Percentiles rank a stretch among this genome's conserved stretches.
These are phyloP conservation scores for Leptocoma aspasia DNA, from an alignment of 2,113 vertebrate genomes.

Conservation along the genomic window DNA sequence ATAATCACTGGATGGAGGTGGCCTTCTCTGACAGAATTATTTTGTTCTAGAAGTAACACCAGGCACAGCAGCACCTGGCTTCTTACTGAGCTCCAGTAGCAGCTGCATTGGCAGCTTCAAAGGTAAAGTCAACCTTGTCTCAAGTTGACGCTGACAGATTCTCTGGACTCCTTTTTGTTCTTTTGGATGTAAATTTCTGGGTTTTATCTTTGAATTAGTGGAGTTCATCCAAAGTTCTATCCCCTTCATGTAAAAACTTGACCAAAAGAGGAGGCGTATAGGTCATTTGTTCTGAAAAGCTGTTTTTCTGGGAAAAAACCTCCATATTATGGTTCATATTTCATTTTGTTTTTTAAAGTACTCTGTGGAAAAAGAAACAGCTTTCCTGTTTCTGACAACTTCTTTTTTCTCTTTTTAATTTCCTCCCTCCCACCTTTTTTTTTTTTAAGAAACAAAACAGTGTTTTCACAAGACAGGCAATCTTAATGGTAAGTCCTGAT, in stretches of 20 bases:
- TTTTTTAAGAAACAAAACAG: neutral
- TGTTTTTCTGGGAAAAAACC: neutral
- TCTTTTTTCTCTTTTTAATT: neutral
- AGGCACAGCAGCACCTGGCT: neutral
- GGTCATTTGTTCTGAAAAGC: neutral
- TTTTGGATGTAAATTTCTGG: conserved; percentile 6
- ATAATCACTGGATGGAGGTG: neutral
- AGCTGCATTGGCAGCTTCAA: conserved; percentile 30
- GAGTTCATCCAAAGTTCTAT: neutral
- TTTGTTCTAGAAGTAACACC: neutral
- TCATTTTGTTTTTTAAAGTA: neutral
- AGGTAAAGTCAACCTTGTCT: conserved; percentile 13
- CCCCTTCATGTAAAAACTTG: neutral
- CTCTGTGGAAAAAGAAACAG: neutral
- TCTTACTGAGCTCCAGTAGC: neutral
- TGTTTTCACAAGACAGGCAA: neutral
- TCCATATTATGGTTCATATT: neutral
- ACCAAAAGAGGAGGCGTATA: neutral
- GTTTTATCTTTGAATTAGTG: conserved; percentile 42
- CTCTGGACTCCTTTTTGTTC: neutral
- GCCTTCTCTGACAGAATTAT: neutral
- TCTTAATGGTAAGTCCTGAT: neutral
- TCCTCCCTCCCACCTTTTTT: fast-evolving
- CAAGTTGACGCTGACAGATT: neutral
- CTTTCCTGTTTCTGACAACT: neutral